Base-by-base conservation (phyloP, 2,797 vertebrate genomes). In the Oryzias sinensis region DNA sequence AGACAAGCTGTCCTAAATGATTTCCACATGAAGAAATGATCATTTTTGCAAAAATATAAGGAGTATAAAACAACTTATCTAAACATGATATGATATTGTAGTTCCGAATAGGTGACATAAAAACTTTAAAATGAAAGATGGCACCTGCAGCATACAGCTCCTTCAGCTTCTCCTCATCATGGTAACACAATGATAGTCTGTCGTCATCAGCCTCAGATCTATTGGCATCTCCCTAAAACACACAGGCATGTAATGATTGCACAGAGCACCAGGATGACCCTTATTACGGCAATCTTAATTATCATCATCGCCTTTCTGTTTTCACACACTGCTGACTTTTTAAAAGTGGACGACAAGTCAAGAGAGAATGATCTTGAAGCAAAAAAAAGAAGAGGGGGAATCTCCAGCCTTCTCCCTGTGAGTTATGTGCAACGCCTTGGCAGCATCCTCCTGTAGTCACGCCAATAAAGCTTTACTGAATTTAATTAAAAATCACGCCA, bases 161-260 rank as follows among this genome's bases (percentile, higher is more conserved):
- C 59, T 91, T 92, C 55, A 95, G 72, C 82, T 95, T 97, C 81
- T 97, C 94, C 58, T 98, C 96, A 1, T 97, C 96, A 70, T 98
- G 96, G 0, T 91, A 93, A 68, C 88, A 93, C 43, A 92, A 76
- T 0, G 97, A 98, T 0, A 89, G 90, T 79, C 94, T 93, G 47
- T 98, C 97, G 14, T 97, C 96, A 1, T 97, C 96, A 0, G 89
- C 70, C 64, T 99, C 97, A 1, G 97, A 98, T 65, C 91, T 93
- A 82, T 92, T 98, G 82, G 97, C 95, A 13, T 98, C 97, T 0
- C 97, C 97, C 97, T 99, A 50, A 73, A 65, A 69, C 55, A 59
- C 11, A 53, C 49, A 74, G 44, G 70, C 16, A 68, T 45, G 65
- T 48, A 74, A 56, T 40, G 68, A 51, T 57, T 29, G 53, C 43